phyloP scores from a whole-genome alignment of 2,888 invertebrate species.

The Ormia ochracea region DNA sequence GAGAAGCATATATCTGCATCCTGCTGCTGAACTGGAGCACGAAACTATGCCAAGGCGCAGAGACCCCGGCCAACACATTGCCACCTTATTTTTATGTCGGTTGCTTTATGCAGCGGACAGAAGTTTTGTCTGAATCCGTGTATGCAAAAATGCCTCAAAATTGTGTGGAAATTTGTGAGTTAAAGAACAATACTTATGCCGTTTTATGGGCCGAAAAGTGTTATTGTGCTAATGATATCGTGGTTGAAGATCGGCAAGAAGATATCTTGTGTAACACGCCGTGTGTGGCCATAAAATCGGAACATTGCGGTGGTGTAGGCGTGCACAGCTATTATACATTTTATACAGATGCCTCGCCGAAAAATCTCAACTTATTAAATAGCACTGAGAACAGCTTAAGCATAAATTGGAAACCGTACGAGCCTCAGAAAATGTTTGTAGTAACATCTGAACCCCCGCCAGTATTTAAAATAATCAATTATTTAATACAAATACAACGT shows the following conservation, averaged over 20 bases:
- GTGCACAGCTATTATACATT: constrained; percentile 83
- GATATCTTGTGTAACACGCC: constrained; percentile 78
- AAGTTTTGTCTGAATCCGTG: constrained; percentile 71
- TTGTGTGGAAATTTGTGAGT: constrained; percentile 74
- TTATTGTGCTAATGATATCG: constrained; percentile 70
- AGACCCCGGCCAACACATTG: constrained; percentile 30
- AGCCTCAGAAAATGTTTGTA: constrained; percentile 75
- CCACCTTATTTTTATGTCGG: constrained; percentile 72
- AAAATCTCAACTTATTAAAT: constrained; percentile 79
- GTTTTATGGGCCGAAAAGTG: constrained; percentile 72
- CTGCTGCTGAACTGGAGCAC: constrained; percentile 20
- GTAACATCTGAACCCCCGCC: constrained; percentile 63
- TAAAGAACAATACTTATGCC: constrained; percentile 71
- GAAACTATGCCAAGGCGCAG: neutral
- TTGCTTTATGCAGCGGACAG: constrained; percentile 72
- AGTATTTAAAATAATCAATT: constrained; percentile 77
- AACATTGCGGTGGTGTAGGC: constrained; percentile 83
- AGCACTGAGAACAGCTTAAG: constrained; percentile 81
- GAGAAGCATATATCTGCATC: constrained; percentile 48
- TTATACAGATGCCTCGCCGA: constrained; percentile 78
- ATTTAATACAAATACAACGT: constrained; percentile 79
- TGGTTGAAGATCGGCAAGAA: constrained; percentile 75
- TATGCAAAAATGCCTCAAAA: constrained; percentile 72
- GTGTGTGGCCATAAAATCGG: constrained; percentile 81
- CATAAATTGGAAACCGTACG: constrained; percentile 80